Evolutionary conservation across 2,797 vertebrate species (phyloP).

Genomic region (Tinamus major): DNA sequence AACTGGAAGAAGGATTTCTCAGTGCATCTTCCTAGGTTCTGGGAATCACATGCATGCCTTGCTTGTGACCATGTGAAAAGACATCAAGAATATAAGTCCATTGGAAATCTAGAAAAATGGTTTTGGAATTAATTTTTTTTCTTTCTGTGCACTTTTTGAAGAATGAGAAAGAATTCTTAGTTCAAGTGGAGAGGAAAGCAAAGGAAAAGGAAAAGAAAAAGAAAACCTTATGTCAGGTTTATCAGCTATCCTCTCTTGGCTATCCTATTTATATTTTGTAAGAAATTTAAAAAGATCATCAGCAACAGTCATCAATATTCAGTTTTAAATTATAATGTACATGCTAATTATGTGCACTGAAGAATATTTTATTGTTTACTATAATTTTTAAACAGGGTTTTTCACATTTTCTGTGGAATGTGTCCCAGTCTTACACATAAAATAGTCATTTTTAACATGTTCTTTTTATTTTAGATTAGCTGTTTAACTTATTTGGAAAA

Average conservation of each 20-base stretch:
- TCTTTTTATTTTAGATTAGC: conserved; percentile 40
- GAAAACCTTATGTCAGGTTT: conserved; percentile 36
- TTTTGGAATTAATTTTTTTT: conserved; percentile 89
- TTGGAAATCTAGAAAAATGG: conserved; percentile 97
- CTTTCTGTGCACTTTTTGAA: conserved; percentile 54
- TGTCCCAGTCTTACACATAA: conserved; percentile 23
- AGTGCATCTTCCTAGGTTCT: conserved; percentile 92
- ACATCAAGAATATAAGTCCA: conserved; percentile 94
- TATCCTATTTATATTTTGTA: conserved; percentile 77
- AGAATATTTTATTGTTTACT: conserved; percentile 74
- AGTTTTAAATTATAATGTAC: conserved; percentile 74
- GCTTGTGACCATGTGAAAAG: conserved; percentile 94
- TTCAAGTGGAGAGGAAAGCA: conserved; percentile 59
- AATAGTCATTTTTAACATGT: conserved; percentile 36
- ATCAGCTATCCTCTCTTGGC: conserved; percentile 49
- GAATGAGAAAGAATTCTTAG: conserved; percentile 56
- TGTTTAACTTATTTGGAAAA: conserved; percentile 56
- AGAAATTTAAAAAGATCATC: conserved; percentile 70
- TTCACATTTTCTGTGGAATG: conserved; percentile 60
- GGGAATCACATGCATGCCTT: conserved; percentile 96
- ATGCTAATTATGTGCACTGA: conserved; percentile 74
- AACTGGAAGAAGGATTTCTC: conserved; percentile 96
- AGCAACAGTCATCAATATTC: conserved; percentile 61
- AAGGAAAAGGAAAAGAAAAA: conserved; percentile 10
- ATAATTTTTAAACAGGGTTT: conserved; percentile 64